A percentile compares a stretch with the other conserved stretches of the same genome.
These are phyloP conservation scores for Mastomys coucha DNA, from an alignment of 2,113 vertebrate species.

Conservation along the genomic window DNA sequence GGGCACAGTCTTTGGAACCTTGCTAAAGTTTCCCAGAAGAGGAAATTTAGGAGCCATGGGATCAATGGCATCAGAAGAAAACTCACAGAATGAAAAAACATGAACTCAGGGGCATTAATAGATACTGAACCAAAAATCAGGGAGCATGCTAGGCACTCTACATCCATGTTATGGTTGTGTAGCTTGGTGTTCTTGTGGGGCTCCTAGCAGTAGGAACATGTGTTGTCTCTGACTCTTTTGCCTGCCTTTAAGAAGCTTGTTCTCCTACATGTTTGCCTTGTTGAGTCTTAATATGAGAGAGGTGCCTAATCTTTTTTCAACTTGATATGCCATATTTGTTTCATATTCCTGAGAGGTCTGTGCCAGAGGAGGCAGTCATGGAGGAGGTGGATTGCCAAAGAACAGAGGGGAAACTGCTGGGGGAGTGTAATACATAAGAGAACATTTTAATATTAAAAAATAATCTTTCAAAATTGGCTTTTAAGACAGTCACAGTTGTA, in stretches of 20 bases:
- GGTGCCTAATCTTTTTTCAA: neutral
- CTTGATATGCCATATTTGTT: neutral
- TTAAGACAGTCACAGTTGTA: neutral
- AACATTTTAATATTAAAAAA: neutral
- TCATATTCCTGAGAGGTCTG: neutral
- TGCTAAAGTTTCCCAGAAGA: neutral
- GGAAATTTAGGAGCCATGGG: neutral
- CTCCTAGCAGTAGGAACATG: fast-evolving
- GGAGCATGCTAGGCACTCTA: neutral
- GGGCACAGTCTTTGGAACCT: neutral
- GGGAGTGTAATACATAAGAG: neutral
- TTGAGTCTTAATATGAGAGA: neutral
- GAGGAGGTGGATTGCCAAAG: neutral
- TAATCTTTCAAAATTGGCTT: neutral
- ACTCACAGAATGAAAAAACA: neutral
- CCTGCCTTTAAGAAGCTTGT: neutral
- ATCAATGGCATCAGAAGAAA: neutral
- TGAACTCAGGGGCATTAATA: neutral
- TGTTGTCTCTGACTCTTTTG: neutral
- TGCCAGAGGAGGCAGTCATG: neutral
- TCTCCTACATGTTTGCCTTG: neutral
- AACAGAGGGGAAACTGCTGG: neutral
- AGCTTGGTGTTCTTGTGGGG: neutral
- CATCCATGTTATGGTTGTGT: neutral
- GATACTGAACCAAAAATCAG: neutral